phyloP scores from a whole-genome alignment of 2,113 vertebrate species.

The Hippocampus guttulatus region DNA sequence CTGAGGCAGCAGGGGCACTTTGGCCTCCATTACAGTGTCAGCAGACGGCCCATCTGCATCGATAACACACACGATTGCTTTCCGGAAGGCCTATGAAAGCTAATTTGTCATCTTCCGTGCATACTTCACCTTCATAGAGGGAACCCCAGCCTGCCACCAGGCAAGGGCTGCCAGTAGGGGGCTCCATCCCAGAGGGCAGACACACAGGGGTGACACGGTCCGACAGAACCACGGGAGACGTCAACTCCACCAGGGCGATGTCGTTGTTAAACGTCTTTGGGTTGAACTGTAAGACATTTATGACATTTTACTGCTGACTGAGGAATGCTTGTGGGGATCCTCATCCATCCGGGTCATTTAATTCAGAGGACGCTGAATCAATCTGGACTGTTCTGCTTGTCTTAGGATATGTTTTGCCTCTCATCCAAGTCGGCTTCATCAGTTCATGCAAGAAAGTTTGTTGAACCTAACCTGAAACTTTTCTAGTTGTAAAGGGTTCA shows the following conservation, averaged over 20 bases:
- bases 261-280: constrained; percentile 90
- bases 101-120: background rate
- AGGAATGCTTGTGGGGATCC: too few species aligned
- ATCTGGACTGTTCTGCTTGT: too few species aligned
- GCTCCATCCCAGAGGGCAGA: constrained; percentile 78
- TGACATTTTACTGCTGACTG: background rate
- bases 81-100: background rate
- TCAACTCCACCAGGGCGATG: constrained; percentile 86
- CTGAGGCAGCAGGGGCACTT: constrained; percentile 82
- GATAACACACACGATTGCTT: background rate
- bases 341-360: too few species aligned
- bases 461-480: too few species aligned
- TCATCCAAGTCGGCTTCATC: too few species aligned
- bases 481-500: too few species aligned
- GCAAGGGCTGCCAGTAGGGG: constrained; percentile 78
- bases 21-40: constrained; percentile 85
- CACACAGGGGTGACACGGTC: constrained; percentile 78
- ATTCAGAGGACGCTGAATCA: too few species aligned
- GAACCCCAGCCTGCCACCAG: constrained; percentile 92
- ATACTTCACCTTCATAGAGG: constrained; percentile 81
- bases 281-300: constrained; percentile 79
- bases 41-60: constrained; percentile 83
- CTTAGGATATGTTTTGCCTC: too few species aligned
- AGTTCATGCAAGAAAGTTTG: too few species aligned
- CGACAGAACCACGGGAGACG: constrained; percentile 65